Percentiles rank a stretch among this genome's conserved stretches.
Evolutionary conservation across 2,113 vertebrate species (phyloP).

Genomic region (Charadrius vociferus): DNA sequence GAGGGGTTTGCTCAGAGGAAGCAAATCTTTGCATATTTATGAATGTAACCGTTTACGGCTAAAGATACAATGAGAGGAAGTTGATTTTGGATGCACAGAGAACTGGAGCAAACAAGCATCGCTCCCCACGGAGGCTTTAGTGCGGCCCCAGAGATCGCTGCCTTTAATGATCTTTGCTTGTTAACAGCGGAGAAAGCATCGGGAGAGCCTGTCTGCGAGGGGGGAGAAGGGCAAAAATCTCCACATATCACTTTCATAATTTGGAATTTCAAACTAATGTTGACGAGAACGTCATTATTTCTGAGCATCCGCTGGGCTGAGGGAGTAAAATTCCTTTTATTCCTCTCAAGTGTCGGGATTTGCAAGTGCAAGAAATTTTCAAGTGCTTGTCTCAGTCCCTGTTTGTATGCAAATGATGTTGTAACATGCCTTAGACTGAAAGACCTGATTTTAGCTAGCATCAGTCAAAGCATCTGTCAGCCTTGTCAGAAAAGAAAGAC

Average conservation of each 20-base stretch:
- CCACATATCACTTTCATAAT: neutral
- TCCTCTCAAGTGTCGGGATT: slow-evolving; percentile 6
- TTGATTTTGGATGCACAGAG: neutral
- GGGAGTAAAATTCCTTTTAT: slow-evolving; percentile 42
- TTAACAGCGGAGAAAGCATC: neutral
- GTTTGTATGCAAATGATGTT: slow-evolving; percentile 58
- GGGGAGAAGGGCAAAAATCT: neutral
- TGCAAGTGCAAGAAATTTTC: slow-evolving; percentile 33
- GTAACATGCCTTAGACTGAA: slow-evolving; percentile 4
- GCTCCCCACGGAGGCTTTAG: neutral
- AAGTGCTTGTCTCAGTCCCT: slow-evolving; percentile 6
- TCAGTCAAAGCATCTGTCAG: slow-evolving; percentile 53
- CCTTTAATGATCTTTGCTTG: slow-evolving; percentile 3
- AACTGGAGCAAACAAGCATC: slow-evolving; percentile 30
- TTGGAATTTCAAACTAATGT: slow-evolving; percentile 14
- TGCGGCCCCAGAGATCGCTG: neutral
- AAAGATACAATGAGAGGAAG: neutral
- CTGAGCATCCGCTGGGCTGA: neutral
- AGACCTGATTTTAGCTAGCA: neutral
- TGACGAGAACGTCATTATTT: neutral
- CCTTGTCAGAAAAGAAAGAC: slow-evolving; percentile 35
- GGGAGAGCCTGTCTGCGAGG: neutral
- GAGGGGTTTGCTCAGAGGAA: neutral
- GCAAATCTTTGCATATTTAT: slow-evolving; percentile 14
- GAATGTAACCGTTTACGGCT: neutral